Base-by-base conservation (phyloP, 2,113 vertebrate species). In the Sclerurus mexicanus region DNA sequence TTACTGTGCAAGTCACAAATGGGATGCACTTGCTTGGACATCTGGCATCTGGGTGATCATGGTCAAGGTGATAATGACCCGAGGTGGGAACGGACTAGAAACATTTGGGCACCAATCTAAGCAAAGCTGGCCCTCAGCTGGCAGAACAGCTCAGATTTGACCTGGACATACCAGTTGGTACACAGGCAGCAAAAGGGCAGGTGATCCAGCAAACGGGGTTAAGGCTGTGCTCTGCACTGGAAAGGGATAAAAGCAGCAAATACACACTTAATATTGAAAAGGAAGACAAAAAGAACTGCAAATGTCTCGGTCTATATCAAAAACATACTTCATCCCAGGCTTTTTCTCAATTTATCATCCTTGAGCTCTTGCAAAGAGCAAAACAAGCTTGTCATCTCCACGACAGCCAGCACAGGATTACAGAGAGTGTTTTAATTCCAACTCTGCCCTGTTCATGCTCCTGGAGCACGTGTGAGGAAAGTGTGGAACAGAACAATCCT, bases 181-280 rank as follows among this genome's bases (percentile, higher is more conserved):
- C 1, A 1, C 1, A 7, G 0, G 8, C 2, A 14, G 42, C 56
- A 71, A 69, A 77, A 67, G 16, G 37, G 30, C 47, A 67, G 25
- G 27, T 31, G 28, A 85, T 62, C 89, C 37, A 73, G n/a, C n/a
- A n/a, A n/a, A n/a, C n/a, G 0, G 3, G 14, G 24, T 52, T 82
- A 44, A 52, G 46, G 44, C 11, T 40, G 4, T 55, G 39, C 27
- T 87, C 60, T 33, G 27, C 33, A 10, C 0, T 33, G 23, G 19
- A 53, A 64, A 82, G 52, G 44, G 59, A 75, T 33, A 25, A 67
- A 74, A 8, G 60, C 52, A 81, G 35, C 42, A 78, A 82, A 69
- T 0, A 52, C 19, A 90, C 11, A 50, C 33, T 24, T 49, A 22
- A 17, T 1, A 1, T 58, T 18, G 35, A 53, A 73, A 82, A 82